phyloP scores from a whole-genome alignment of 2,888 invertebrate species.

The Crossocerus cetratus region DNA sequence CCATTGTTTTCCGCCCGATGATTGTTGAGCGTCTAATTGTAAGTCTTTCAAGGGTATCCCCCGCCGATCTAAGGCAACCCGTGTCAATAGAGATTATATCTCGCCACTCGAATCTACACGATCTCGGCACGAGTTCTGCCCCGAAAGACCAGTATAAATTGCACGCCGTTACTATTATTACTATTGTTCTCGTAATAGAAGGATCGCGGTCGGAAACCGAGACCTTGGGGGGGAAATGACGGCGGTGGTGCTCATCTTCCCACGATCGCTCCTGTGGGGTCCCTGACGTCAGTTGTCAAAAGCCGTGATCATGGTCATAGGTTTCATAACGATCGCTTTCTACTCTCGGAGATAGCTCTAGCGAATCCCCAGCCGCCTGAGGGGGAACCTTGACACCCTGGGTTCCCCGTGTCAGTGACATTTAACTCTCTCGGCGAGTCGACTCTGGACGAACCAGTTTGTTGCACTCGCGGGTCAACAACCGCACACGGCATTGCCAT shows the following conservation, averaged over 20 bases:
- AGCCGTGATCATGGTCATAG: constrained; percentile 55
- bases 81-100: too few species aligned
- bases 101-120: too few species aligned
- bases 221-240: constrained; percentile 40
- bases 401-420: constrained; percentile 12
- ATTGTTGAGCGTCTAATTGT: too few species aligned
- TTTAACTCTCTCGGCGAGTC: constrained; percentile 7
- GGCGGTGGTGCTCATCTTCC: constrained; percentile 16
- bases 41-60: too few species aligned
- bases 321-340: constrained; percentile 72
- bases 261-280: constrained; percentile 27
- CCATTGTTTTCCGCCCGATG: too few species aligned
- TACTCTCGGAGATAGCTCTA: constrained; percentile 58
- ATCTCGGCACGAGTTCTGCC: too few species aligned
- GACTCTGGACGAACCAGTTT: neutral
- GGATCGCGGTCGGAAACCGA: constrained; percentile 1
- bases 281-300: constrained; percentile 61
- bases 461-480: neutral
- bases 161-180: too few species aligned
- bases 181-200: neutral
- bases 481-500: too few species aligned
- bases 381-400: constrained; percentile 19
- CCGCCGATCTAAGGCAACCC: too few species aligned
- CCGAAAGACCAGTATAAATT: too few species aligned
- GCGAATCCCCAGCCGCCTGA: constrained; percentile 14